phyloP scores from a whole-genome alignment of 2,888 invertebrate species.

The Caenorhabditis sp. region DNA sequence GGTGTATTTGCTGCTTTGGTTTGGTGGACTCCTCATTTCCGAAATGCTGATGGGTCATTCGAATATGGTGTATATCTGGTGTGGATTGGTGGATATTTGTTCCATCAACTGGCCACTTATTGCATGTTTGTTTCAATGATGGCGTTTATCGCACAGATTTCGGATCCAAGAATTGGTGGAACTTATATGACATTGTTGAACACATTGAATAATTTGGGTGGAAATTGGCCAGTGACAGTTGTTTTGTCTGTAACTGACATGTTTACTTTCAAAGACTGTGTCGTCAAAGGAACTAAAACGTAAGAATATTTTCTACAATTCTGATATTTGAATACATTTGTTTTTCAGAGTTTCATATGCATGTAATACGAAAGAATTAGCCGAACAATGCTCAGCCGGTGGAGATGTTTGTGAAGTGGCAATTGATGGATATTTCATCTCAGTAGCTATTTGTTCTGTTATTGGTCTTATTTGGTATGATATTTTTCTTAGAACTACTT shows the following conservation, averaged over 20 bases:
- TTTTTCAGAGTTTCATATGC: slow-evolving; percentile 62
- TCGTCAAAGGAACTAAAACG: slow-evolving; percentile 58
- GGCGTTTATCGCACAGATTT: slow-evolving; percentile 96
- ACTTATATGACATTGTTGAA: slow-evolving; percentile 99
- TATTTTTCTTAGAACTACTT: too few species aligned
- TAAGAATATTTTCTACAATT: slow-evolving; percentile 25
- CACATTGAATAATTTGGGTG: slow-evolving; percentile 93
- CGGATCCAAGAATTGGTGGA: slow-evolving; percentile 91
- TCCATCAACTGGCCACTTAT: slow-evolving; percentile 92
- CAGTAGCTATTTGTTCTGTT: slow-evolving; percentile 64
- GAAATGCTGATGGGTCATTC: slow-evolving; percentile 75
- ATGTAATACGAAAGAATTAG: slow-evolving; percentile 62
- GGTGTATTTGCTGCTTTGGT: slow-evolving; percentile 85
- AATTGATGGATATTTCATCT: slow-evolving; percentile 67
- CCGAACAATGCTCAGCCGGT: slow-evolving; percentile 63
- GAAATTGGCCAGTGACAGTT: slow-evolving; percentile 84
- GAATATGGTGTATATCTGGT: slow-evolving; percentile 78
- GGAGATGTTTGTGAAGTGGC: slow-evolving; percentile 67
- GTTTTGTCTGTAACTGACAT: slow-evolving; percentile 65
- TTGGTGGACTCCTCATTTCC: slow-evolving; percentile 82
- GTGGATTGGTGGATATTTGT: slow-evolving; percentile 82
- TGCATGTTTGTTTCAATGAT: slow-evolving; percentile 96
- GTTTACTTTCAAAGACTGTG: slow-evolving; percentile 69
- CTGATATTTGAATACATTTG: not conserved
- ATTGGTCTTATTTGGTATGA: slow-evolving; percentile 66